phyloP scores from a whole-genome alignment of 2,888 invertebrate species.

The Agelastica alni region DNA sequence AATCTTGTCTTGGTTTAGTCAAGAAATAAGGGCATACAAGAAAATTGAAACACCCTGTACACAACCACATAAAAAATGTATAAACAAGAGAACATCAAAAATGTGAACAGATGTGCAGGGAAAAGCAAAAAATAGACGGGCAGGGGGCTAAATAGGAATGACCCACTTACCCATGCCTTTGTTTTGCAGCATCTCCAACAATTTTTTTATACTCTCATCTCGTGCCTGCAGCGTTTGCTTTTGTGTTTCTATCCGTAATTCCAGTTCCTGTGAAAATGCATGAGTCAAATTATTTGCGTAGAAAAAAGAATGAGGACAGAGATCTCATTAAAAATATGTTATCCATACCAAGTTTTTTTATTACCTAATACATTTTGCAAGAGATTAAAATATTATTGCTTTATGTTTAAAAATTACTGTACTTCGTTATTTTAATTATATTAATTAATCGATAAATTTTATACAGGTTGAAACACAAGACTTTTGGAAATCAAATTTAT shows the following conservation, averaged over 20 bases:
- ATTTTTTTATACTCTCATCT: constrained; percentile 97
- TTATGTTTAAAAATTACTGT: too few species aligned
- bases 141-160: constrained; percentile 36
- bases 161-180: constrained; percentile 88
- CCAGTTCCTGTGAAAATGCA: constrained; percentile 75
- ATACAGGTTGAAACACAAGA: too few species aligned
- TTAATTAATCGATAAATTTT: too few species aligned
- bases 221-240: constrained; percentile 95
- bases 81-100: constrained; percentile 27
- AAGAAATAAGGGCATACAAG: too few species aligned
- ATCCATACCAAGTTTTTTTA: too few species aligned
- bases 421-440: too few species aligned
- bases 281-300: constrained; percentile 4
- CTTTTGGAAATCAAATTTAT: too few species aligned
- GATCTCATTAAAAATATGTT: neutral
- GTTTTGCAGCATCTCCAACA: constrained; percentile 97
- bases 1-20: too few species aligned
- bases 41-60: constrained; percentile 25
- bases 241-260: constrained; percentile 95
- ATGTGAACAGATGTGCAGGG: constrained; percentile 28
- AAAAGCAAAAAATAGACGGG: constrained; percentile 36
- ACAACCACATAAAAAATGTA: constrained; percentile 22
- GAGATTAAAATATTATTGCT: too few species aligned
- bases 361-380: too few species aligned
- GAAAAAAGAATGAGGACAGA: neutral